phyloP scores from a whole-genome alignment of 2,113 vertebrate genomes.

The Labrus mixtus region DNA sequence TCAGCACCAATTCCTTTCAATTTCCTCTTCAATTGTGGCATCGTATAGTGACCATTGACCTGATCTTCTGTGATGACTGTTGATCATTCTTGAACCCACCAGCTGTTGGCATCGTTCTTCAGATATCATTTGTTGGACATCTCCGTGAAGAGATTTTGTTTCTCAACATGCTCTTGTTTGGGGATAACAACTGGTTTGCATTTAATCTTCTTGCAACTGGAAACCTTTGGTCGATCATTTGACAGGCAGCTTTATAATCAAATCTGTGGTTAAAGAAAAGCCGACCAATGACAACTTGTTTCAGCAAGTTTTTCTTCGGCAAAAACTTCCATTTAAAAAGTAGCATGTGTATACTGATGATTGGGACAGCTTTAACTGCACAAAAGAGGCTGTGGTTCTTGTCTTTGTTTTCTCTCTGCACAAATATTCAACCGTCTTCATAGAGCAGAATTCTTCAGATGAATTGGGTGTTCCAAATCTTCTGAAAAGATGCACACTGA shows the following conservation, averaged over 20 bases:
- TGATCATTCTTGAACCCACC: neutral
- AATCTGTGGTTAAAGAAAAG: neutral
- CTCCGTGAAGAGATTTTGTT: neutral
- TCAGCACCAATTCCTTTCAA: constrained; percentile 26
- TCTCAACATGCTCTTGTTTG: neutral
- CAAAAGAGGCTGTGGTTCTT: constrained; percentile 10
- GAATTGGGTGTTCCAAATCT: neutral
- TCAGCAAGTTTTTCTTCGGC: too few species aligned
- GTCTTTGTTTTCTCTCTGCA: constrained; percentile 31
- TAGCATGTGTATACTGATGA: neutral
- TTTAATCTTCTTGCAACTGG: constrained; percentile 18
- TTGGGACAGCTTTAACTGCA: constrained; percentile 14
- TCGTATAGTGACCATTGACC: neutral
- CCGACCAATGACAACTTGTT: neutral
- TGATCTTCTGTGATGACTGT: neutral
- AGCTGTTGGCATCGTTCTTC: neutral
- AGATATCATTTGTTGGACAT: neutral
- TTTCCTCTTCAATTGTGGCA: constrained; percentile 14
- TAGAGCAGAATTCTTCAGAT: constrained; percentile 5
- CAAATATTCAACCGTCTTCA: constrained; percentile 4
- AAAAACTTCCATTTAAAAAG: neutral
- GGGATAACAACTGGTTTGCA: constrained; percentile 3
- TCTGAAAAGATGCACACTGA: neutral
- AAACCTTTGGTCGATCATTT: neutral
- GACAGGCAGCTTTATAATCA: constrained; percentile 12